Evolutionary conservation across 35 echinoderm and acorn worm species (phyloP).

Genomic region (Apostichopus japonicus): DNA sequence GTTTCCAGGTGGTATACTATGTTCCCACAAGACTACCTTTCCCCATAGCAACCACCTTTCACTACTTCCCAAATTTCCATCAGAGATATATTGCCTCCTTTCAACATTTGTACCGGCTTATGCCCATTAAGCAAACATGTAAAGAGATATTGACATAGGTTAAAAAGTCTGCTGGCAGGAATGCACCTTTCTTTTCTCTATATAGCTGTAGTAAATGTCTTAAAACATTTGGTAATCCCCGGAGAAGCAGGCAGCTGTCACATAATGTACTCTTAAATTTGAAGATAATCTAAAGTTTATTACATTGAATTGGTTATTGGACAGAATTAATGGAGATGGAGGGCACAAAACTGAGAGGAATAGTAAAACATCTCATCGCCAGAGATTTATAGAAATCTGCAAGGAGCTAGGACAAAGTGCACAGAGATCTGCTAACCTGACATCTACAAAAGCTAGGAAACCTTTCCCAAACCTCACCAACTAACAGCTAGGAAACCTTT

Average conservation of each 20-base stretch:
- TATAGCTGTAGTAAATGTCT: neutral
- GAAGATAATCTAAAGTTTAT: neutral
- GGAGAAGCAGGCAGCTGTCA: neutral
- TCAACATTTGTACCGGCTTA: neutral
- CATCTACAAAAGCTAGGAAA: too few relatives aligned
- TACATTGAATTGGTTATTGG: constrained; percentile 2
- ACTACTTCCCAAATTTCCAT: too few relatives aligned
- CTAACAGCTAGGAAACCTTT: too few relatives aligned
- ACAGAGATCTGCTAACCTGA: too few relatives aligned
- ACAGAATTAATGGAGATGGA: constrained; percentile 1
- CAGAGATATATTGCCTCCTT: too few relatives aligned
- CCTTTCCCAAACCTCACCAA: too few relatives aligned
- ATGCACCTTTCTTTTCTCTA: neutral
- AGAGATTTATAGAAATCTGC: too few relatives aligned
- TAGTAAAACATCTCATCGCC: too few relatives aligned
- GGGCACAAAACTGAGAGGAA: neutral
- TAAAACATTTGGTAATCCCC: neutral
- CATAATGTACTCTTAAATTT: neutral
- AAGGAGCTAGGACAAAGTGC: too few relatives aligned
- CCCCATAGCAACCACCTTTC: too few relatives aligned
- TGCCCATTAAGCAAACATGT: neutral
- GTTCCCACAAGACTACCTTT: too few relatives aligned
- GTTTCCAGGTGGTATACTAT: too few relatives aligned
- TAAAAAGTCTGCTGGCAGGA: neutral
- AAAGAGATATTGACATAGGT: neutral